Conservation (phyloP, 2,113 vertebrate species). For the Phalacrocorax pelagicus region DNA sequence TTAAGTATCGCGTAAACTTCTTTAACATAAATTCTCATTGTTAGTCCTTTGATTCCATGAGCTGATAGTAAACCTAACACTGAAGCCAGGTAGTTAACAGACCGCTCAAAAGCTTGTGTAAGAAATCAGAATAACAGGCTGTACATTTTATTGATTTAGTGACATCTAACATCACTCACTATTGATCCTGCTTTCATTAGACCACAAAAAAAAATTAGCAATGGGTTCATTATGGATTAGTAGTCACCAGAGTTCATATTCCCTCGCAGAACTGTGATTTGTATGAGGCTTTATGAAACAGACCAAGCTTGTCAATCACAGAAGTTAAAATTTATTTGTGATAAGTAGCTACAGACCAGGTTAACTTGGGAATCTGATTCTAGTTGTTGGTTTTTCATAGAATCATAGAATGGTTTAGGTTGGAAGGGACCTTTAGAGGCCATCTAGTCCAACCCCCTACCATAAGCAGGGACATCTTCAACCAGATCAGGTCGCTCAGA, state of each 20-base stretch:
- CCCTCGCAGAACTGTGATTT: not conserved
- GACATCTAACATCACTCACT: not conserved
- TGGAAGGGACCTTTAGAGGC: too few species aligned
- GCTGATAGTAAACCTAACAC: not conserved
- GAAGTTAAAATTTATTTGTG: not conserved
- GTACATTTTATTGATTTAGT: not conserved
- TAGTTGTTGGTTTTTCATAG: not conserved
- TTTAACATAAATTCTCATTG: not conserved
- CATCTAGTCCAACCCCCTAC: too few species aligned
- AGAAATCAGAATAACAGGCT: not conserved
- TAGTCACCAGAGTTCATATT: not conserved
- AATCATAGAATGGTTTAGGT: too few species aligned
- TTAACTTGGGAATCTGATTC: not conserved
- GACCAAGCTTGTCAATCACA: not conserved
- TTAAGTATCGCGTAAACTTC: not conserved
- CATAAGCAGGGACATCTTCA: too few species aligned
- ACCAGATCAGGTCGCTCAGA: too few species aligned
- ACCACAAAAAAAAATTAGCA: not conserved
- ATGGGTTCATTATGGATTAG: not conserved
- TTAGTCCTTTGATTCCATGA: not conserved
- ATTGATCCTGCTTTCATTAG: constrained; percentile 9
- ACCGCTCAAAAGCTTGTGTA: not conserved
- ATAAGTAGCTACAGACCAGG: not conserved
- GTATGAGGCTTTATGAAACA: not conserved
- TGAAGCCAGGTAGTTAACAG: not conserved